A percentile compares a stretch with the other conserved stretches of the same genome.
Conservation (phyloP, 2,888 invertebrate species). For the Oligia fasciuncula region DNA sequence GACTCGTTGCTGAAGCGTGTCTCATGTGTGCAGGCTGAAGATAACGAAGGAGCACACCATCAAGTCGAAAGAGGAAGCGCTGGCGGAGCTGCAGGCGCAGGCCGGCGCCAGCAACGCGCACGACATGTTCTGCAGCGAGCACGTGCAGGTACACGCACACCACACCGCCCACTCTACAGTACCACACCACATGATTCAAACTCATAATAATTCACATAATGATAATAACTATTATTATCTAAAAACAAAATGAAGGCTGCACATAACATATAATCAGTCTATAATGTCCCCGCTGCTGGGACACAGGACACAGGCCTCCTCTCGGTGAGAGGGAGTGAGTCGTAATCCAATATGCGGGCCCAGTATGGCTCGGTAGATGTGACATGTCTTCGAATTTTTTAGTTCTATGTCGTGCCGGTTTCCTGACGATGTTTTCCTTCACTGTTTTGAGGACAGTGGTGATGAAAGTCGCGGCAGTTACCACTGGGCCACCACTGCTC, state of each 20-base stretch:
- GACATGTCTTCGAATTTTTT: too few species aligned
- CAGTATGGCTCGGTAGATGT: too few species aligned
- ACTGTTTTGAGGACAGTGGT: too few species aligned
- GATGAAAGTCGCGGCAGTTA: too few species aligned
- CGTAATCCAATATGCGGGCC: too few species aligned
- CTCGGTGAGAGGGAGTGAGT: too few species aligned
- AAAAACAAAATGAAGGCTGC: not conserved
- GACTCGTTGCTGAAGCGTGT: not conserved
- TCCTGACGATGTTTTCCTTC: too few species aligned
- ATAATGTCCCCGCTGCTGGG: too few species aligned
- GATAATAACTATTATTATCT: not conserved
- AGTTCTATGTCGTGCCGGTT: too few species aligned
- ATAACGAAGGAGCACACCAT: slow-evolving; percentile 98
- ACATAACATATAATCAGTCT: too few species aligned
- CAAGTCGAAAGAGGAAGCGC: slow-evolving; percentile 95
- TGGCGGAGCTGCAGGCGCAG: slow-evolving; percentile 90
- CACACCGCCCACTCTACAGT: not conserved
- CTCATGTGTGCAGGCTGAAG: slow-evolving; percentile 90
- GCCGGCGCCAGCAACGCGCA: slow-evolving; percentile 87
- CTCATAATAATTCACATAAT: not conserved
- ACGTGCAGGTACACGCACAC: slow-evolving; percentile 89
- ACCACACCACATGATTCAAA: not conserved
- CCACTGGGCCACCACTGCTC: too few species aligned
- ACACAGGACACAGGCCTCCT: too few species aligned
- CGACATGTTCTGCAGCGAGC: slow-evolving; percentile 93